phyloP scores from a whole-genome alignment of 2,113 vertebrate species.

The Rousettus leschenaultii region DNA sequence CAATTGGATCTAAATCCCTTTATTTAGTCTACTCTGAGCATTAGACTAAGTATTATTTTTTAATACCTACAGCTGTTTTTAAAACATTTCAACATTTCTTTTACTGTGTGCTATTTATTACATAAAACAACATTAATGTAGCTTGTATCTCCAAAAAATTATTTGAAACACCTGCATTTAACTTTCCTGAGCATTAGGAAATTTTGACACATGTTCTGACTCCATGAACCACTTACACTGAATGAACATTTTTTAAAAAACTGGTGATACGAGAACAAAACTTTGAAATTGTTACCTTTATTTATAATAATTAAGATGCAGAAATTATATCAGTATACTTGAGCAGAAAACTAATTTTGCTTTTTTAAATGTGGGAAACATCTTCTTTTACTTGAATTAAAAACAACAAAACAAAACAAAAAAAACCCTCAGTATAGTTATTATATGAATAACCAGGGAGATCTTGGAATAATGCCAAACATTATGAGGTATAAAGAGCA shows the following conservation, averaged over 20 bases:
- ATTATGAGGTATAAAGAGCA: background rate
- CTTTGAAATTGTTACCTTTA: background rate
- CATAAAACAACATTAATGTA: conserved; percentile 22
- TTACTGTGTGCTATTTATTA: background rate
- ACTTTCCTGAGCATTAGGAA: background rate
- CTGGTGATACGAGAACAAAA: background rate
- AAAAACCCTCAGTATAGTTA: background rate
- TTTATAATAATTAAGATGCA: background rate
- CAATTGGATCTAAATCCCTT: background rate
- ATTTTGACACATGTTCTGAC: background rate
- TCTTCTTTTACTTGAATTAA: background rate
- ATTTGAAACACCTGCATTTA: conserved; percentile 9
- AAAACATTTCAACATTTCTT: background rate
- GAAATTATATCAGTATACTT: background rate
- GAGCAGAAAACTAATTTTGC: background rate
- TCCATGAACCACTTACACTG: background rate
- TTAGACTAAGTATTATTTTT: conserved; percentile 5
- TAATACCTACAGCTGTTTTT: conserved; percentile 13
- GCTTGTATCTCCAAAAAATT: background rate
- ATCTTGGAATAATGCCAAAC: background rate
- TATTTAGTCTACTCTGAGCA: conserved; percentile 56
- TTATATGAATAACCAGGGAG: background rate
- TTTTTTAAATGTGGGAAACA: background rate
- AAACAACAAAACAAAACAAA: background rate
- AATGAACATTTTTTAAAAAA: background rate